These are phyloP conservation scores for Apomyelois bistriatella DNA, from an alignment of 2,888 invertebrate species.

Conservation along the genomic window DNA sequence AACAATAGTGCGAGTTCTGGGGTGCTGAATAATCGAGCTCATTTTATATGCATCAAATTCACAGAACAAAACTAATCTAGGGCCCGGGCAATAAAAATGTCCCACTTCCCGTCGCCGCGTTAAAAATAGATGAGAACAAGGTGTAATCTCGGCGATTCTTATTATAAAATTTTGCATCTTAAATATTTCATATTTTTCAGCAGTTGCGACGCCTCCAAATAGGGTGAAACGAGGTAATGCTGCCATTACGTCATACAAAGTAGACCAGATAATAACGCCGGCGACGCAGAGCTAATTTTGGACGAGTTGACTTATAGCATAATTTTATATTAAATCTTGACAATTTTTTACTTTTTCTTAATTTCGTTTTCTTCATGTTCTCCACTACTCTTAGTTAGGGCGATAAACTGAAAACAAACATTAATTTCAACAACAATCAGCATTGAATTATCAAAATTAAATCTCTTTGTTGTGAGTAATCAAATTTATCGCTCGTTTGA, in stretches of 20 bases:
- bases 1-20: conserved; percentile 55
- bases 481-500: conserved; percentile 75
- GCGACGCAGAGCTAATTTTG: conserved; percentile 22
- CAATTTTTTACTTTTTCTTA: conserved; percentile 15
- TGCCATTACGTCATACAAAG: conserved; percentile 54
- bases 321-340: conserved; percentile 11
- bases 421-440: conserved; percentile 64
- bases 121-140: conserved; percentile 74
- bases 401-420: conserved; percentile 44
- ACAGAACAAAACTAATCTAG: conserved; percentile 78
- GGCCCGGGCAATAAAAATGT: conserved; percentile 76
- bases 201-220: conserved; percentile 44
- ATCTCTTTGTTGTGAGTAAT: conserved; percentile 74
- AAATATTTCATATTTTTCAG: conserved; percentile 72
- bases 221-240: conserved; percentile 40
- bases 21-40: conserved; percentile 74
- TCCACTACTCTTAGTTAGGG: conserved; percentile 34
- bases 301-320: conserved; percentile 11
- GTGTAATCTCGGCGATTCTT: conserved; percentile 75
- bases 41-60: conserved; percentile 79
- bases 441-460: conserved; percentile 76
- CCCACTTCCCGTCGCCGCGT: conserved; percentile 64
- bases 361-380: conserved; percentile 18
- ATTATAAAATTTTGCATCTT: conserved; percentile 75
- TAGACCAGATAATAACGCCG: conserved; percentile 38